Percentiles rank a stretch among this genome's conserved stretches.
phyloP scores from a whole-genome alignment of 2,113 vertebrate species.

The Spea multiplicata region DNA sequence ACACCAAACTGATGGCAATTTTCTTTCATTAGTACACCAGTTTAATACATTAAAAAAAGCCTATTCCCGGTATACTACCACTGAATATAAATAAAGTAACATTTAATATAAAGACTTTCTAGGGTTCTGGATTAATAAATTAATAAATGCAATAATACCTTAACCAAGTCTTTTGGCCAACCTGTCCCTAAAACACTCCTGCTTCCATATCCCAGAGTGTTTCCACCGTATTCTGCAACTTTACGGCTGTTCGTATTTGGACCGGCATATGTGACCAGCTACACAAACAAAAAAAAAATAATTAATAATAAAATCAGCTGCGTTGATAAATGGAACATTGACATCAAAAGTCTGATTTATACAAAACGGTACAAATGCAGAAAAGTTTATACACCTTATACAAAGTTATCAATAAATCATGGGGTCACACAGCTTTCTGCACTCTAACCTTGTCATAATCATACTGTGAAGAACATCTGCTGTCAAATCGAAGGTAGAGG shows the following conservation, averaged over 20 bases:
- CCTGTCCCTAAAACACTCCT: constrained; percentile 97
- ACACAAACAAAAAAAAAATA: constrained; percentile 63
- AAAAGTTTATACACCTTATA: too few species aligned
- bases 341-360: too few species aligned
- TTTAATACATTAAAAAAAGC: too few species aligned
- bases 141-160: constrained; percentile 68
- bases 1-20: too few species aligned
- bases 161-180: constrained; percentile 98
- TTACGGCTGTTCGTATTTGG: constrained; percentile 98
- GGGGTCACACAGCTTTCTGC: neutral
- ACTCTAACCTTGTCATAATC: constrained; percentile 94
- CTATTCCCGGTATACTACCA: too few species aligned
- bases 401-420: too few species aligned
- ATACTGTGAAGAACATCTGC: constrained; percentile 96
- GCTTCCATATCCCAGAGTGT: constrained; percentile 96
- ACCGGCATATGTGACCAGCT: constrained; percentile 97
- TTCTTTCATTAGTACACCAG: too few species aligned
- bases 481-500: constrained; percentile 94
- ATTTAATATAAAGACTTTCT: too few species aligned
- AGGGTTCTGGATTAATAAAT: too few species aligned
- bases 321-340: too few species aligned
- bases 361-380: too few species aligned
- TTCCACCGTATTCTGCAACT: constrained; percentile 97
- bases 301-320: neutral
- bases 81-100: too few species aligned